Base-by-base conservation (phyloP, 35 echinoderm and acorn worm genomes). In the Heliocidaris tuberculata region DNA sequence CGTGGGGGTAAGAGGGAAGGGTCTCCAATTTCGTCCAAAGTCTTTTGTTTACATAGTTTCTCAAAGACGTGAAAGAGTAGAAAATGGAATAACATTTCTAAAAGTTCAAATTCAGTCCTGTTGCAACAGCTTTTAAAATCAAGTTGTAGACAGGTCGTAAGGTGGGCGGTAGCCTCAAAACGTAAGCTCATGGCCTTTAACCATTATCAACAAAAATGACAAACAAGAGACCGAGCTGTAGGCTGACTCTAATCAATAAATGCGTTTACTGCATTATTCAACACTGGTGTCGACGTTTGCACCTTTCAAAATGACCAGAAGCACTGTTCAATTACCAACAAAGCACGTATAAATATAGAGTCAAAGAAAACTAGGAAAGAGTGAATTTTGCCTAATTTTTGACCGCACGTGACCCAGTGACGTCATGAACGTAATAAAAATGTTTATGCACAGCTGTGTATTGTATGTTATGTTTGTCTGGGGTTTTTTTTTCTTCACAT, bases 211-310 rank as follows among this genome's bases (percentile, higher is more conserved):
- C 19, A 0, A 56, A 56, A 24, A n/a, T 16, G 65, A 78, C 19
- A 24, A 78, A 24, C 27, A 78, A 7, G 21, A 56, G 65, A 24
- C 21, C 21, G 21, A 19, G 17, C 19, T 19, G 6, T 3, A 78
- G 65, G 5, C 65, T 7, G 1, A 78, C 65, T 78, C 19, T 27
- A 7, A 78, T 78, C 65, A 24, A 78, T 78, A 78, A 19, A 78
- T 78, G 19, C 65, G 65, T 78, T 78, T 78, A 78, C 65, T 78
- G 65, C 19, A 78, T 78, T 78, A 78, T 78, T 78, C 65, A 78
- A 78, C 21, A 78, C 65, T 7, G 27, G 21, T 78, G 65, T 78
- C 27, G 15, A 21, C 27, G 65, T 78, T 78, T n/a, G 27, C 65
- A 42, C 65, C 65, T 27, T 78, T 78, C 65, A 78, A 24, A 78